Conservation (phyloP, 2,113 vertebrate genomes). For the Ceuthmochares aereus region DNA sequence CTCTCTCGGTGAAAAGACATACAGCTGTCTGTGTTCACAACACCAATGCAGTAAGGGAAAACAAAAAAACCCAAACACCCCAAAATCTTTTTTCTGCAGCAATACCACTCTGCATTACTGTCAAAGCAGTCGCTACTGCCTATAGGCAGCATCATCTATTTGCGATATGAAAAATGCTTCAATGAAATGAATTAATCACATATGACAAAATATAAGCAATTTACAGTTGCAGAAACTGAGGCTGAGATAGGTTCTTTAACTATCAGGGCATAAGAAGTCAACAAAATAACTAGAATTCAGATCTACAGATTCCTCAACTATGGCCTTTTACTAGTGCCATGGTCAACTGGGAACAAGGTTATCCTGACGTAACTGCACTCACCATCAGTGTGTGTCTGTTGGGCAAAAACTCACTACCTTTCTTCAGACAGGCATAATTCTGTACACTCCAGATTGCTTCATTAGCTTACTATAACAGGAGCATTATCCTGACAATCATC, state of each 20-base stretch:
- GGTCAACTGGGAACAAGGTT: not conserved
- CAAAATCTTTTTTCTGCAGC: not conserved
- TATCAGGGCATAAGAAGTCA: not conserved
- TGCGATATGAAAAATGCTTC: not conserved
- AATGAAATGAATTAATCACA: not conserved
- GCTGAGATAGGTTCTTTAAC: not conserved
- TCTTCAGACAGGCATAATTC: not conserved
- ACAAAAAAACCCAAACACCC: not conserved
- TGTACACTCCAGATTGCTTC: not conserved
- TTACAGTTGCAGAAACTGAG: not conserved
- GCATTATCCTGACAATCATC: not conserved
- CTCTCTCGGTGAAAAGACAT: not conserved
- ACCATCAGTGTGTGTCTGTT: not conserved
- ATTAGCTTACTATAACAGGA: not conserved
- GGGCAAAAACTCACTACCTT: not conserved
- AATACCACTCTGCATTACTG: not conserved
- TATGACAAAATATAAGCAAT: not conserved
- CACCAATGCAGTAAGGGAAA: not conserved
- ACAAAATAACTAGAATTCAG: not conserved
- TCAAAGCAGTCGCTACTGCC: not conserved
- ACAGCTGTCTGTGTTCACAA: not conserved
- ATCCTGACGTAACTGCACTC: not conserved
- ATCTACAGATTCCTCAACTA: not conserved
- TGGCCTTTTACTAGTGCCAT: not conserved
- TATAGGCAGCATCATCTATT: not conserved